Conservation (phyloP, 1,140 invertebrate species). For the Acyrthosiphon pisum region DNA sequence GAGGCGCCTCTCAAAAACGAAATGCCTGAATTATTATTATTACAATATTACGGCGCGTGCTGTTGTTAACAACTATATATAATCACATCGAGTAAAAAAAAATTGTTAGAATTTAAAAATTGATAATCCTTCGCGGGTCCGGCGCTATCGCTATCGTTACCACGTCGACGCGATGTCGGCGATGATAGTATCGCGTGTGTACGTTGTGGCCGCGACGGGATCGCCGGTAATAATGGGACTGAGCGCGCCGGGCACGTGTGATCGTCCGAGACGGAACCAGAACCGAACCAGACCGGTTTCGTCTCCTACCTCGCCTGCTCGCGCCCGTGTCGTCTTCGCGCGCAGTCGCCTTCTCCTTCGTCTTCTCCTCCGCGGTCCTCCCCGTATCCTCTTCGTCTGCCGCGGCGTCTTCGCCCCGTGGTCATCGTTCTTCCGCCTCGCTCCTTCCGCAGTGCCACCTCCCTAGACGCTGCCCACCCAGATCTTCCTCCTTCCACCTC, state of each 20-base stretch:
- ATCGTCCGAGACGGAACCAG: conserved; percentile 39
- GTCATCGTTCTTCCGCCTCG: neutral
- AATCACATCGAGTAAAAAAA: neutral
- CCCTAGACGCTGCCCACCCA: neutral
- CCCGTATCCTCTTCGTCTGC: neutral
- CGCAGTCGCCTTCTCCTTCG: neutral
- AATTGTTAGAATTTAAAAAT: neutral
- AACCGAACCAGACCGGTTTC: conserved; percentile 54
- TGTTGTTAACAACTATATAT: neutral
- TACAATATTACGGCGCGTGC: too few species aligned
- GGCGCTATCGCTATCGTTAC: neutral
- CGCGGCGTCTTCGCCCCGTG: conserved; percentile 24
- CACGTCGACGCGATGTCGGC: too few species aligned
- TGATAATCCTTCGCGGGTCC: neutral
- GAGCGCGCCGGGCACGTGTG: conserved; percentile 47
- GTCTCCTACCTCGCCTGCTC: conserved; percentile 35
- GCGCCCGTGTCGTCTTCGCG: neutral
- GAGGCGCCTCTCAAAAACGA: neutral
- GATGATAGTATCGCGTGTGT: neutral
- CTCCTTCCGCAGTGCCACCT: conserved; percentile 14
- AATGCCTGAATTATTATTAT: neutral
- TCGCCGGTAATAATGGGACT: conserved; percentile 44
- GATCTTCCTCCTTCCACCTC: neutral
- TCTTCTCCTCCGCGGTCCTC: neutral
- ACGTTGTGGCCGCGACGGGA: conserved; percentile 40